Conservation (phyloP, 1,140 invertebrate genomes). For the Plodia interpunctella region DNA sequence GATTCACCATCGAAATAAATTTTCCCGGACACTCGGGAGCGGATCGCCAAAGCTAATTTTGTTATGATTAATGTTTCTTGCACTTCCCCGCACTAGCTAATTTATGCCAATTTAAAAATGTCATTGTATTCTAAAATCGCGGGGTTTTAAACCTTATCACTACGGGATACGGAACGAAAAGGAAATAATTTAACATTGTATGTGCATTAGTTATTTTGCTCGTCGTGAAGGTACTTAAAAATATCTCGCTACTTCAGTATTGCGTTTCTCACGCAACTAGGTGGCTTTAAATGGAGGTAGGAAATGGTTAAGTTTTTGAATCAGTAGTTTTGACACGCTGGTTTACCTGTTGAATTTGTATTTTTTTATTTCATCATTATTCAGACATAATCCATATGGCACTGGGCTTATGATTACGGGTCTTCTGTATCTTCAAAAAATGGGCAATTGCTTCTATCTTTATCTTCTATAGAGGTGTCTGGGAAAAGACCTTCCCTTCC, state of each 20-base stretch:
- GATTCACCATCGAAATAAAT: conserved; percentile 52
- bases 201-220: conserved; percentile 10
- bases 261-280: conserved; percentile 72
- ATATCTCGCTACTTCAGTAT: conserved; percentile 57
- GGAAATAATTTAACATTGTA: not conserved
- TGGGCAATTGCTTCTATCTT: too few relatives aligned
- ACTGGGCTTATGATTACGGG: too few relatives aligned
- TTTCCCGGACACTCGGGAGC: conserved; percentile 64
- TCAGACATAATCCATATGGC: too few relatives aligned
- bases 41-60: conserved; percentile 76
- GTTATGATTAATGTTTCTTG: conserved; percentile 73
- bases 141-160: conserved; percentile 33
- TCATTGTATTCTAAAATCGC: conserved; percentile 9
- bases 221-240: conserved; percentile 41
- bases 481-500: too few relatives aligned
- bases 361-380: not conserved
- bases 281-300: conserved; percentile 49
- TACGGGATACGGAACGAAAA: not conserved
- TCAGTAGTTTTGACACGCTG: conserved; percentile 19
- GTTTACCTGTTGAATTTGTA: not conserved
- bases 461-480: too few relatives aligned
- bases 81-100: conserved; percentile 63
- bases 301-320: conserved; percentile 56
- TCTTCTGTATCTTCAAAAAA: too few relatives aligned
- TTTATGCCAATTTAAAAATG: conserved; percentile 33